A percentile compares a stretch with the other conserved stretches of the same genome.
Evolutionary conservation across 2,888 invertebrate genomes (phyloP).

Genomic region (Lycocerus yunnanus): DNA sequence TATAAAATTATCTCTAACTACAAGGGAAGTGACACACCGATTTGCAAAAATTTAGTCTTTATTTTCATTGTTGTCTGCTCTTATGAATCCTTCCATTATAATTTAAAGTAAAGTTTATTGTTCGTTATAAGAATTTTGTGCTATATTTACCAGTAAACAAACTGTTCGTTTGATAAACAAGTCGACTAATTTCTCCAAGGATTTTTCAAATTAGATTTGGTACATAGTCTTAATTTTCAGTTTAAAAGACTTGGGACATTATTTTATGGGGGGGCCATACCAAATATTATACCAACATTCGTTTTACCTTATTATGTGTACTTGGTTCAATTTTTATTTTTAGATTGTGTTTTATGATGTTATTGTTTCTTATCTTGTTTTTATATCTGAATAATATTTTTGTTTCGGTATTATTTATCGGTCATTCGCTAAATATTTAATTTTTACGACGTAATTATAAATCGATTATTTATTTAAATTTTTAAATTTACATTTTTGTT

Average conservation of each 20-base stretch:
- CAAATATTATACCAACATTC: too few species aligned
- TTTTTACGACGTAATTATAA: not conserved
- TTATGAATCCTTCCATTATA: not conserved
- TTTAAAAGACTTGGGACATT: not conserved
- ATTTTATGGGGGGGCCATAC: too few species aligned
- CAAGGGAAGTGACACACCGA: not conserved
- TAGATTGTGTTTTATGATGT: not conserved
- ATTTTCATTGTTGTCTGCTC: not conserved
- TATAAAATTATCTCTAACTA: too few species aligned
- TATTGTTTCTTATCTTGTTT: not conserved
- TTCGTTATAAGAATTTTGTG: not conserved
- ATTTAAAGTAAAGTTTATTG: not conserved
- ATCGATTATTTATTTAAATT: not conserved
- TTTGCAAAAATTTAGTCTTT: not conserved
- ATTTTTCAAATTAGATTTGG: not conserved
- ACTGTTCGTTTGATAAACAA: not conserved
- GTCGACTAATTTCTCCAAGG: not conserved
- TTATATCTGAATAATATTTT: conserved; percentile 1
- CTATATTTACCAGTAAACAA: not conserved
- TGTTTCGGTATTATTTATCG: not conserved
- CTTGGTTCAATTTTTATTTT: not conserved
- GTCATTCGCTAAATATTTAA: not conserved
- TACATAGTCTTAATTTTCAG: not conserved
- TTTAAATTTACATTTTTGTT: not conserved
- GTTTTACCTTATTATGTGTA: not conserved